Conservation (phyloP, 2,113 vertebrate genomes). For the Capreolus pygargus region DNA sequence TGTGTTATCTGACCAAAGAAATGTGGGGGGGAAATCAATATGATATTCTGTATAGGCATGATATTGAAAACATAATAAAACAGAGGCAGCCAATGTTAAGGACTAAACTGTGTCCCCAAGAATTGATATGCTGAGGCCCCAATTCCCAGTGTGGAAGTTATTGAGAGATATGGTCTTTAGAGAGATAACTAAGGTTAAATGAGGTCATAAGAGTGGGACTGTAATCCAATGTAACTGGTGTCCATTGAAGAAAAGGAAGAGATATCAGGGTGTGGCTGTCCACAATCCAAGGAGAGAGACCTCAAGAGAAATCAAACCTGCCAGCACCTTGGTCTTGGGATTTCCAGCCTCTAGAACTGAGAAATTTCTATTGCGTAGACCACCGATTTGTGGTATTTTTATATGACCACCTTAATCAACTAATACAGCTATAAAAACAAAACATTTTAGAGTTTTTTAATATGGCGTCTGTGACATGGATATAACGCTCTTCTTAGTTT, state of each 20-base stretch:
- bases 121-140: neutral
- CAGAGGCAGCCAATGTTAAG: neutral
- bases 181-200: neutral
- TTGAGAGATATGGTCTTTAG: neutral
- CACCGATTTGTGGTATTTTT: neutral
- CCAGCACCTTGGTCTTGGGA: neutral
- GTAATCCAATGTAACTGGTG: neutral
- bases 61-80: neutral
- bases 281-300: neutral
- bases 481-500: neutral
- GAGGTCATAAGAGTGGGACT: neutral
- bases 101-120: neutral
- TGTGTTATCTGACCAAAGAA: neutral
- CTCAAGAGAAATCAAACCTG: neutral
- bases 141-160: neutral
- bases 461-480: neutral
- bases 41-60: neutral
- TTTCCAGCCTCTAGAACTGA: neutral
- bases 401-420: neutral
- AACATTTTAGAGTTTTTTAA: neutral
- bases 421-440: neutral
- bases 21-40: neutral
- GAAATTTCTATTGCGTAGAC: neutral
- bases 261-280: neutral
- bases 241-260: neutral